These are phyloP conservation scores for Ictalurus furcatus DNA, from an alignment of 2,113 vertebrate species.

Conservation along the genomic window DNA sequence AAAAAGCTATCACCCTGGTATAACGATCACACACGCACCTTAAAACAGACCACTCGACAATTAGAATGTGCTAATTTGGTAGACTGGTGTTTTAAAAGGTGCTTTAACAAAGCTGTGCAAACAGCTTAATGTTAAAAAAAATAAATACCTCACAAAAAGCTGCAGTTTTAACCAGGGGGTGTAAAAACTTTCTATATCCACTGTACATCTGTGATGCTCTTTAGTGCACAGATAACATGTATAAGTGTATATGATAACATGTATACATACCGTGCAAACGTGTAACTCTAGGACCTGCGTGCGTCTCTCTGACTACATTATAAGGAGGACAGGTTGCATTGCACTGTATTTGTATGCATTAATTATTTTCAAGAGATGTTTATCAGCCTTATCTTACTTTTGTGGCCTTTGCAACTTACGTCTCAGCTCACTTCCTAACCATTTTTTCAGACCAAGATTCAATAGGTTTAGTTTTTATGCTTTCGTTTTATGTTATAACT, in stretches of 20 bases:
- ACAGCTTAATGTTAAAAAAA: too few relatives aligned
- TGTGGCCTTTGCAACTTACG: neutral
- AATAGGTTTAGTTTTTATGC: neutral
- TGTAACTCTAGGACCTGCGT: neutral
- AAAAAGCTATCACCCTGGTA: too few relatives aligned
- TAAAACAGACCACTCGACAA: too few relatives aligned
- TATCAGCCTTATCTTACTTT: neutral
- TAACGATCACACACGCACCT: too few relatives aligned
- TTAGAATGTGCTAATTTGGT: too few relatives aligned
- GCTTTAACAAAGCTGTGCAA: too few relatives aligned
- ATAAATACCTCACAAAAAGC: too few relatives aligned
- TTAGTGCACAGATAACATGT: neutral
- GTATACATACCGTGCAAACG: neutral
- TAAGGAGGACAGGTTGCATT: neutral
- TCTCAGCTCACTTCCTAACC: too few relatives aligned
- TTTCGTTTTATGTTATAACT: neutral
- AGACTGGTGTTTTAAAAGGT: too few relatives aligned
- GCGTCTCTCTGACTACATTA: conserved; percentile 23
- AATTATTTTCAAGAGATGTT: neutral
- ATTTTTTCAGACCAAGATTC: neutral
- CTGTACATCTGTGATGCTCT: neutral
- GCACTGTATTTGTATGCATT: neutral
- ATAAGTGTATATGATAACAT: too few relatives aligned
- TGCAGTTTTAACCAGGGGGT: neutral
- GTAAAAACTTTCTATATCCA: neutral